These are phyloP conservation scores for Lasioglossum calceatum DNA, from an alignment of 2,888 invertebrate genomes.

Conservation along the genomic window DNA sequence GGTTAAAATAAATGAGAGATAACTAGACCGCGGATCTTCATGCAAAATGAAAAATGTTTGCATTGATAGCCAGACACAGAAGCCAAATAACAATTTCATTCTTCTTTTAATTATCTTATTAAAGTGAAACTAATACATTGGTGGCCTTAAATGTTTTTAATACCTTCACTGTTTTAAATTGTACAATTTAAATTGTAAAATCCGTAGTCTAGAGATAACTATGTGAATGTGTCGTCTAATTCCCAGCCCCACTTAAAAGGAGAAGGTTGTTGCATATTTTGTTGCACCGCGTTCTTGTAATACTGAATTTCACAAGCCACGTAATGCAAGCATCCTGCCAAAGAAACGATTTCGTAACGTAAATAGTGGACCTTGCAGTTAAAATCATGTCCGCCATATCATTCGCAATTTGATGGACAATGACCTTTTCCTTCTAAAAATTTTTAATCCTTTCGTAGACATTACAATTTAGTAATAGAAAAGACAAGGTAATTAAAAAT, in stretches of 20 bases:
- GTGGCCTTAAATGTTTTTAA: no score
- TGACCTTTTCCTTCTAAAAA: background rate
- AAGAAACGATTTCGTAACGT: slow-evolving; percentile 13
- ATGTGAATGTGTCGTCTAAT: background rate
- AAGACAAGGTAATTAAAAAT: no score
- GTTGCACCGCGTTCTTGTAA: slow-evolving; percentile 7
- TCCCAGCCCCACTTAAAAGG: background rate
- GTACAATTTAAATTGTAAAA: no score
- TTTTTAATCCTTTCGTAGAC: background rate
- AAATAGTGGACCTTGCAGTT: background rate
- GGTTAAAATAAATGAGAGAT: no score
- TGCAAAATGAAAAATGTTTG: no score
- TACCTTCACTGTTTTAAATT: no score
- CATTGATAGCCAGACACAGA: no score
- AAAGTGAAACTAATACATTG: no score
- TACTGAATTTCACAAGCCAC: slow-evolving; percentile 13
- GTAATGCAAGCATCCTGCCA: background rate
- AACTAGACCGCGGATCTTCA: no score
- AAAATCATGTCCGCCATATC: background rate
- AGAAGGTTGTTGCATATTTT: background rate
- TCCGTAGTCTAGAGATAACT: background rate
- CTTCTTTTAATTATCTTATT: no score
- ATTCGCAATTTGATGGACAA: background rate
- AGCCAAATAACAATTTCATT: no score
- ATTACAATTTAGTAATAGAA: background rate